Percentiles rank a stretch among this genome's conserved stretches.
These are phyloP conservation scores for Agrotis clavis DNA, from an alignment of 2,888 invertebrate species.

Conservation along the genomic window DNA sequence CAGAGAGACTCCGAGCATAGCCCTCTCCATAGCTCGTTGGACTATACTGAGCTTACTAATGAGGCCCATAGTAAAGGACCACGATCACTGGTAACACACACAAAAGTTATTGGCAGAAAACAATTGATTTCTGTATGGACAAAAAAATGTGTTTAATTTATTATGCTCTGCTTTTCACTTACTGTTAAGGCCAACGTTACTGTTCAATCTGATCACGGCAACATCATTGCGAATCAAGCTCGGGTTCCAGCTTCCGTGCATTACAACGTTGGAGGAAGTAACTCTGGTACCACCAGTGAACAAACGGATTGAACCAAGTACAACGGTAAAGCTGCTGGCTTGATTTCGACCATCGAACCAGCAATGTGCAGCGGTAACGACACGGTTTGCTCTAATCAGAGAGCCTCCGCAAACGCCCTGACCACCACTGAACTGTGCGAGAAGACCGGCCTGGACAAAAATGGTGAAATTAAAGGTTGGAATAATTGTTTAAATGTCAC, in stretches of 20 bases:
- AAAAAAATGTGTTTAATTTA: background rate
- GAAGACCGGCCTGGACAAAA: slow-evolving; percentile 56
- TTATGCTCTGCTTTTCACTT: slow-evolving; percentile 7
- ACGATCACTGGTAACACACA: too few relatives aligned
- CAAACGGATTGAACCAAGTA: slow-evolving; percentile 73
- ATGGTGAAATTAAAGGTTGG: background rate
- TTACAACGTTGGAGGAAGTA: slow-evolving; percentile 63
- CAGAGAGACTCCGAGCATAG: too few relatives aligned
- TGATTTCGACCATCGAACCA: slow-evolving; percentile 78
- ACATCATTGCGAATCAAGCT: slow-evolving; percentile 74
- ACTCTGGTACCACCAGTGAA: slow-evolving; percentile 76
- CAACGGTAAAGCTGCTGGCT: slow-evolving; percentile 73
- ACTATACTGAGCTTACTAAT: too few relatives aligned
- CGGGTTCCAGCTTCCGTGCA: slow-evolving; percentile 75
- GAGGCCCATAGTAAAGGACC: too few relatives aligned
- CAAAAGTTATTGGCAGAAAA: too few relatives aligned
- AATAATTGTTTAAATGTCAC: background rate
- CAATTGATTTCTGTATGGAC: too few relatives aligned
- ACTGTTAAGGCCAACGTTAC: slow-evolving; percentile 19
- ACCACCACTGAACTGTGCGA: slow-evolving; percentile 31
- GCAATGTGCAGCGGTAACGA: slow-evolving; percentile 81
- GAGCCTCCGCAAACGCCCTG: slow-evolving; percentile 77
- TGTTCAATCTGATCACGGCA: slow-evolving; percentile 67
- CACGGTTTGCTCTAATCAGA: slow-evolving; percentile 67
- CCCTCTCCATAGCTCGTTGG: too few relatives aligned